Percentiles rank a stretch among this genome's conserved stretches.
Evolutionary conservation across 2,113 vertebrate species (phyloP).

Genomic region (Microtus montanus): DNA sequence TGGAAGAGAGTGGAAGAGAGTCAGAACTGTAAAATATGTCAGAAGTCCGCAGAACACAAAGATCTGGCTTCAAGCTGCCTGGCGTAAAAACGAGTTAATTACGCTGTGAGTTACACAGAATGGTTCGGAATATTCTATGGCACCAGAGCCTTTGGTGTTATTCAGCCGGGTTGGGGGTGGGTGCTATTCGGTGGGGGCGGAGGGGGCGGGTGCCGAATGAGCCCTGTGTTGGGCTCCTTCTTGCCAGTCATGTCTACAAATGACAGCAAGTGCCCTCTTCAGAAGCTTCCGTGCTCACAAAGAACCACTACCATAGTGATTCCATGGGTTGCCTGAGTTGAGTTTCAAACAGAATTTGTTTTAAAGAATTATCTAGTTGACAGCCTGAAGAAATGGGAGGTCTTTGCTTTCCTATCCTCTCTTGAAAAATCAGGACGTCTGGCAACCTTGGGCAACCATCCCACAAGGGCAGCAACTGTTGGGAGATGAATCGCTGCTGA

Average conservation of each 20-base stretch:
- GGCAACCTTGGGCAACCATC: background rate
- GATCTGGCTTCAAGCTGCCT: conserved; percentile 82
- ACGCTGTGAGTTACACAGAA: conserved; percentile 59
- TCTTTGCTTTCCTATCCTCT: conserved; percentile 26
- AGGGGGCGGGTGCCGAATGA: background rate
- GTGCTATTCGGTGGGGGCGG: background rate
- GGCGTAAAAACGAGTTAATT: conserved; percentile 83
- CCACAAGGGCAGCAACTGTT: background rate
- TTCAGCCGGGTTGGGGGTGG: too few species aligned
- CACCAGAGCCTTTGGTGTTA: background rate
- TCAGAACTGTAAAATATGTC: conserved; percentile 86
- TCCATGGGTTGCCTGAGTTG: background rate
- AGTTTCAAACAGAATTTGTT: conserved; percentile 16
- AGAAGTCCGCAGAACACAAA: conserved; percentile 86
- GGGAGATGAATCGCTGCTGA: background rate
- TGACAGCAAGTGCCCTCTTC: background rate
- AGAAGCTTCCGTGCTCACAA: background rate
- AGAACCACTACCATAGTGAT: background rate
- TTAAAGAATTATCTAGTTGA: background rate
- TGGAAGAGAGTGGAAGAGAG: conserved; percentile 80
- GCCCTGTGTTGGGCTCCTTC: background rate
- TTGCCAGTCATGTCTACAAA: conserved; percentile 10
- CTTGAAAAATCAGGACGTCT: conserved; percentile 33
- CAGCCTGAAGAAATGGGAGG: conserved; percentile 7
- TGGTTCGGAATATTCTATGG: conserved; percentile 70